These are phyloP conservation scores for Punctoribates punctum DNA, from an alignment of 2,888 invertebrate species.

Conservation along the genomic window DNA sequence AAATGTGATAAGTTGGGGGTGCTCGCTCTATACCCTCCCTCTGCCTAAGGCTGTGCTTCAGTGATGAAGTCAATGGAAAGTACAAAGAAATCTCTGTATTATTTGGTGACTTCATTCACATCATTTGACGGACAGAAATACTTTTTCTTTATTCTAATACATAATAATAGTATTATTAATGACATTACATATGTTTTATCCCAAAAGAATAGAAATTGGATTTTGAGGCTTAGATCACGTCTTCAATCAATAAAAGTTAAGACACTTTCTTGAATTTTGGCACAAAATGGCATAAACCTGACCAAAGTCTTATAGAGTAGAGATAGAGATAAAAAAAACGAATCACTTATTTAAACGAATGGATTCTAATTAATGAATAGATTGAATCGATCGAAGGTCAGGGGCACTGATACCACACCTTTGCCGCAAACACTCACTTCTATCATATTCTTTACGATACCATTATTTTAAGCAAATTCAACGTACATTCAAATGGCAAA, in stretches of 20 bases:
- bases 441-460: background rate
- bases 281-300: too few relatives aligned
- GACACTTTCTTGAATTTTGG: too few relatives aligned
- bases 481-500: background rate
- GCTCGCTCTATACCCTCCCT: too few relatives aligned
- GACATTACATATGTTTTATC: too few relatives aligned
- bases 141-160: too few relatives aligned
- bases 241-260: too few relatives aligned
- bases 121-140: too few relatives aligned
- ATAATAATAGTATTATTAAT: too few relatives aligned
- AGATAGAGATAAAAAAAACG: background rate
- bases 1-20: too few relatives aligned
- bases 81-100: background rate
- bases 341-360: conserved; percentile 18
- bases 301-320: background rate
- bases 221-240: too few relatives aligned
- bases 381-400: conserved; percentile 19
- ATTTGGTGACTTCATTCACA: background rate
- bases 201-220: too few relatives aligned
- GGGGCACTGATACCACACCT: conserved; percentile 19
- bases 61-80: conserved; percentile 1
- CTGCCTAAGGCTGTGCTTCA: background rate
- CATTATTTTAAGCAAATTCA: conserved; percentile 15
- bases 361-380: conserved; percentile 23
- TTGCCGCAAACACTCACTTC: background rate